These are phyloP conservation scores for Muschampia plurimacula DNA, from an alignment of 2,888 invertebrate genomes.

Conservation along the genomic window DNA sequence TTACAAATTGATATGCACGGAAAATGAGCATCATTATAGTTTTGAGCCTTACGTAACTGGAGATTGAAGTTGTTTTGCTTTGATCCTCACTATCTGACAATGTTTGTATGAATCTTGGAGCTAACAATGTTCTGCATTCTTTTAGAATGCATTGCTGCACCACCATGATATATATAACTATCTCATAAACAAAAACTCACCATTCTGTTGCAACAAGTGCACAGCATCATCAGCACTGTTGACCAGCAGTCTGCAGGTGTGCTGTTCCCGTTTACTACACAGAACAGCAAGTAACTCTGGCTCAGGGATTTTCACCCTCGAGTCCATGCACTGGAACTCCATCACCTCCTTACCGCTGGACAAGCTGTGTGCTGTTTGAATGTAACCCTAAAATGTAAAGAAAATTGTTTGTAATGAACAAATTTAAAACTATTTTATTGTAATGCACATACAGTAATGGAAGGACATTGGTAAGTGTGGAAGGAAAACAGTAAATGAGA, in stretches of 20 bases:
- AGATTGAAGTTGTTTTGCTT: slow-evolving; percentile 24
- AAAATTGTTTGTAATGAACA: neutral
- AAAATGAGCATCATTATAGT: slow-evolving; percentile 34
- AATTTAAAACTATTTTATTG: no score
- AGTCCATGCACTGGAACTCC: slow-evolving; percentile 71
- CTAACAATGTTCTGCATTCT: no score
- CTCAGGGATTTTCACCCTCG: slow-evolving; percentile 63
- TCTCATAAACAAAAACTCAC: slow-evolving; percentile 56
- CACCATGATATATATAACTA: no score
- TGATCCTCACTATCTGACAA: slow-evolving; percentile 20
- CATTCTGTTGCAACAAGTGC: slow-evolving; percentile 87
- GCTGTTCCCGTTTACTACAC: slow-evolving; percentile 80
- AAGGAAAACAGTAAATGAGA: no score
- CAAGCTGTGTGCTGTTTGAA: slow-evolving; percentile 64
- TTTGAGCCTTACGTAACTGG: slow-evolving; percentile 23
- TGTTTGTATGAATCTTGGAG: slow-evolving; percentile 40
- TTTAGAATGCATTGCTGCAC: no score
- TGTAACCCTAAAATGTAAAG: slow-evolving; percentile 67
- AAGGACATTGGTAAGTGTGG: no score
- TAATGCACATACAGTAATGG: no score
- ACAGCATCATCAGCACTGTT: slow-evolving; percentile 88
- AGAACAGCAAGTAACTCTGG: slow-evolving; percentile 80
- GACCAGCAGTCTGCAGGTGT: slow-evolving; percentile 87
- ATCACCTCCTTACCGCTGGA: slow-evolving; percentile 58
- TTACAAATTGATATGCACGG: slow-evolving; percentile 19